Evolutionary conservation across 30 jellyfish, hydroid and myxozoan species (phyloP).

Genomic region (Mastigias papua): DNA sequence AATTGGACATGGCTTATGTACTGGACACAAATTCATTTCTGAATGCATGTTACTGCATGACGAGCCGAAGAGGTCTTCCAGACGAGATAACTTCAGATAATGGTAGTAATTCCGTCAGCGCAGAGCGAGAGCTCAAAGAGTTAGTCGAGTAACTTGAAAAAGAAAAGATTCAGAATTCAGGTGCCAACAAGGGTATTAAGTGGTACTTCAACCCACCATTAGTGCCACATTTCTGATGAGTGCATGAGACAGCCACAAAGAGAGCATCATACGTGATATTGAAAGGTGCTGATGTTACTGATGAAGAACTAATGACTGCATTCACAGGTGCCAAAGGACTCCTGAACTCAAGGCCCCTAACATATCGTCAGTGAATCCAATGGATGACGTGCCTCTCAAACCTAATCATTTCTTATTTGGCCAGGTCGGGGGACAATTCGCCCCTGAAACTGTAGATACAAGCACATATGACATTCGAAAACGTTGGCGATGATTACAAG

Average conservation of each 20-base stretch:
- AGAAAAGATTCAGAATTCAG: slow-evolving; percentile 30
- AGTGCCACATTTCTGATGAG: slow-evolving; percentile 71
- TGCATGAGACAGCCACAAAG: slow-evolving; percentile 60
- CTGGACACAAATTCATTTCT: slow-evolving; percentile 65
- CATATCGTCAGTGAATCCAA: slow-evolving; percentile 41
- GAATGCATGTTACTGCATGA: slow-evolving; percentile 63
- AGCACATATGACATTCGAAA: background rate
- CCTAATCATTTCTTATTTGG: slow-evolving; percentile 55
- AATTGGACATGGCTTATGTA: slow-evolving; percentile 59
- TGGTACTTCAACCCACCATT: slow-evolving; percentile 72
- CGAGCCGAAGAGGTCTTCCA: slow-evolving; percentile 54
- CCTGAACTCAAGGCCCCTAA: slow-evolving; percentile 24
- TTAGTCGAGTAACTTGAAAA: slow-evolving; percentile 32
- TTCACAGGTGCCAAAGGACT: slow-evolving; percentile 46
- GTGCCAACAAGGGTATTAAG: slow-evolving; percentile 64
- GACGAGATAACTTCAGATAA: slow-evolving; percentile 19
- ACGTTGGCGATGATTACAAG: slow-evolving; percentile 16
- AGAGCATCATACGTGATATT: slow-evolving; percentile 39
- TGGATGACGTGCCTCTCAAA: slow-evolving; percentile 47
- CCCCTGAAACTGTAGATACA: slow-evolving; percentile 26
- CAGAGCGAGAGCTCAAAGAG: slow-evolving; percentile 38
- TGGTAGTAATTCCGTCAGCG: slow-evolving; percentile 57
- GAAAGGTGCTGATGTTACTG: slow-evolving; percentile 30
- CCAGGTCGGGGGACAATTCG: slow-evolving; percentile 60
- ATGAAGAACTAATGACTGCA: slow-evolving; percentile 29